Conservation (phyloP, 2,888 invertebrate genomes). For the Globia sparganii region DNA sequence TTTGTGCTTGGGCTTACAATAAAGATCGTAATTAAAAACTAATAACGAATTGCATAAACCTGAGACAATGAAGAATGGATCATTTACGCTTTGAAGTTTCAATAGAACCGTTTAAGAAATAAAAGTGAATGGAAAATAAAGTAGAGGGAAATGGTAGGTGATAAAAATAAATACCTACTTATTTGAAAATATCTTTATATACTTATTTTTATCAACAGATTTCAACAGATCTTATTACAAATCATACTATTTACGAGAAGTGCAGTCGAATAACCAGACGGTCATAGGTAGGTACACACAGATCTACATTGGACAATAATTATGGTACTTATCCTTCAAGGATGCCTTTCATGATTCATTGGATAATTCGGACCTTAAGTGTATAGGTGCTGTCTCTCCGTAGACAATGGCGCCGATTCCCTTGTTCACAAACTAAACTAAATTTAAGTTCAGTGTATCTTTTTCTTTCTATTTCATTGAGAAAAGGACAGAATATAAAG, state of each 20-base stretch:
- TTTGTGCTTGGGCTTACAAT: conserved; percentile 10
- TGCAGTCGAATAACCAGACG: neutral
- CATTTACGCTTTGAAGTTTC: neutral
- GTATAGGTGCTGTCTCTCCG: too few relatives aligned
- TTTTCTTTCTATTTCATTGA: too few relatives aligned
- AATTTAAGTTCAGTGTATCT: too few relatives aligned
- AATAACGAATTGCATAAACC: conserved; percentile 26
- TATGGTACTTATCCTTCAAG: too few relatives aligned
- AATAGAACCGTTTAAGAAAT: neutral
- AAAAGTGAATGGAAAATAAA: conserved; percentile 2
- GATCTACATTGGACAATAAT: too few relatives aligned
- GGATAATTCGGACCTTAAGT: too few relatives aligned
- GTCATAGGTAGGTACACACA: too few relatives aligned
- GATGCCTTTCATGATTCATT: too few relatives aligned
- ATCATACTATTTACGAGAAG: neutral
- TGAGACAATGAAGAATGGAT: conserved; percentile 14
- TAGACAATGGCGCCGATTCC: too few relatives aligned
- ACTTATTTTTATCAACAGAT: too few relatives aligned
- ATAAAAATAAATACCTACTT: neutral
- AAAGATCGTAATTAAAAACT: conserved; percentile 2
- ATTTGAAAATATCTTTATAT: neutral
- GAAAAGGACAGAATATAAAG: too few relatives aligned
- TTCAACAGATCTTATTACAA: neutral
- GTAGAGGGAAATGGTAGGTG: neutral
- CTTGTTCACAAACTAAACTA: too few relatives aligned